A percentile compares a stretch with the other conserved stretches of the same genome.
These are phyloP conservation scores for Mimas tiliae DNA, from an alignment of 2,888 invertebrate species.

Conservation along the genomic window DNA sequence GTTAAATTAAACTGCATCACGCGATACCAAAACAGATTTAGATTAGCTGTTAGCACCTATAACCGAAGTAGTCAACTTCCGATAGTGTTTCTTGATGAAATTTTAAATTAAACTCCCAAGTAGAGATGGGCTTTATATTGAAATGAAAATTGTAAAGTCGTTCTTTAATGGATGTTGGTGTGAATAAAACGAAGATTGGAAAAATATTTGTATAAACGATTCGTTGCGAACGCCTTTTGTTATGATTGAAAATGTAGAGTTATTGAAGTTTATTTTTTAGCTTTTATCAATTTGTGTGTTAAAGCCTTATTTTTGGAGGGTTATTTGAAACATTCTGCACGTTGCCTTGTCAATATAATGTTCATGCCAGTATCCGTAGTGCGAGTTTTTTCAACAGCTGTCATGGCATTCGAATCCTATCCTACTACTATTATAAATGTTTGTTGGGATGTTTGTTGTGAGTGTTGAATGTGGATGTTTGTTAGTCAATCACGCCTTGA, in stretches of 20 bases:
- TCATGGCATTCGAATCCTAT: too few relatives aligned
- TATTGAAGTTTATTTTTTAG: not conserved
- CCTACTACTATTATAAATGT: too few relatives aligned
- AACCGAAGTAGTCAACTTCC: not conserved
- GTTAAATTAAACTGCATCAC: not conserved
- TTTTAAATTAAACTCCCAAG: conserved; percentile 13
- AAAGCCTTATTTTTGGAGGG: too few relatives aligned
- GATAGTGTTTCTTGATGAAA: conserved; percentile 1
- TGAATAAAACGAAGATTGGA: not conserved
- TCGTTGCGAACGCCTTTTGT: not conserved
- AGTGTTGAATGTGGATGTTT: too few relatives aligned
- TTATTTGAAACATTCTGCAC: too few relatives aligned
- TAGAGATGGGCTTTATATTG: not conserved
- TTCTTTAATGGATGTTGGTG: not conserved
- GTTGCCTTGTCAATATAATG: too few relatives aligned
- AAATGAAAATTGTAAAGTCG: not conserved
- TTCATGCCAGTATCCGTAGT: too few relatives aligned
- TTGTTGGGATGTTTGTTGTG: too few relatives aligned
- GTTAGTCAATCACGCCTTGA: too few relatives aligned
- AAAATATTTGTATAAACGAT: not conserved
- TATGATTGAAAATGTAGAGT: not conserved
- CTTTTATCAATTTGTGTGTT: too few relatives aligned
- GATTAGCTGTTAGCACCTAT: not conserved
- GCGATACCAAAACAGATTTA: not conserved
- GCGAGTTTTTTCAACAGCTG: too few relatives aligned